These are phyloP conservation scores for Muscicapa adusta DNA, from an alignment of 2,113 vertebrate genomes.

Conservation along the genomic window DNA sequence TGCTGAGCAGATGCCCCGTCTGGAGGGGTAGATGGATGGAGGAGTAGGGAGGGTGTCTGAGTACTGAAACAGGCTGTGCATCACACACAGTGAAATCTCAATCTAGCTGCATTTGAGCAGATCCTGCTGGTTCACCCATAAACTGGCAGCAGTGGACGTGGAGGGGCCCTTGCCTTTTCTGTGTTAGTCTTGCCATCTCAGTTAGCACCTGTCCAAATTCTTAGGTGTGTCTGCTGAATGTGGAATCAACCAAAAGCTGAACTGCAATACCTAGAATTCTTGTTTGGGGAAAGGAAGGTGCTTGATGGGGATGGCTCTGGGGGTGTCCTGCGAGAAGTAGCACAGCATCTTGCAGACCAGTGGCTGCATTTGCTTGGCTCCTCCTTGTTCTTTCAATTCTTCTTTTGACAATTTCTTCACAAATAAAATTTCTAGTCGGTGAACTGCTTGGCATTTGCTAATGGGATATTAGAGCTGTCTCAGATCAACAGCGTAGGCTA, in stretches of 20 bases:
- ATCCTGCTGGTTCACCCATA: not conserved
- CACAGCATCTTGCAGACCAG: not conserved
- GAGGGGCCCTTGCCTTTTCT: not conserved
- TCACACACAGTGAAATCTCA: fast-evolving
- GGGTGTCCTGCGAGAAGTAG: not conserved
- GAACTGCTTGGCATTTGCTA: not conserved
- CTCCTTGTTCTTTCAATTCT: not conserved
- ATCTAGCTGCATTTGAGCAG: fast-evolving
- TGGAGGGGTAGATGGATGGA: not conserved
- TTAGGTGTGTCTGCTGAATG: not conserved
- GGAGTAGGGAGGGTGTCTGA: not conserved
- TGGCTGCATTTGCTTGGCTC: not conserved
- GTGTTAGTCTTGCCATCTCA: not conserved
- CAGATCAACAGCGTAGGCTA: not conserved
- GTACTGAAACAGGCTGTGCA: fast-evolving
- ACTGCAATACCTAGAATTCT: not conserved
- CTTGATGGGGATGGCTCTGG: not conserved
- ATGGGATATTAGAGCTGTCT: not conserved
- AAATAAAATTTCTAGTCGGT: not conserved
- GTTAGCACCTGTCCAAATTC: not conserved
- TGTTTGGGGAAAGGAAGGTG: not conserved
- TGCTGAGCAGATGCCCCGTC: not conserved
- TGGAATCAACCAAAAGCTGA: not conserved
- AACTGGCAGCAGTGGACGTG: not conserved
- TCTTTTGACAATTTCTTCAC: not conserved